Evolutionary conservation across 2,113 vertebrate species (phyloP).

Genomic region (Acanthisitta chloris): DNA sequence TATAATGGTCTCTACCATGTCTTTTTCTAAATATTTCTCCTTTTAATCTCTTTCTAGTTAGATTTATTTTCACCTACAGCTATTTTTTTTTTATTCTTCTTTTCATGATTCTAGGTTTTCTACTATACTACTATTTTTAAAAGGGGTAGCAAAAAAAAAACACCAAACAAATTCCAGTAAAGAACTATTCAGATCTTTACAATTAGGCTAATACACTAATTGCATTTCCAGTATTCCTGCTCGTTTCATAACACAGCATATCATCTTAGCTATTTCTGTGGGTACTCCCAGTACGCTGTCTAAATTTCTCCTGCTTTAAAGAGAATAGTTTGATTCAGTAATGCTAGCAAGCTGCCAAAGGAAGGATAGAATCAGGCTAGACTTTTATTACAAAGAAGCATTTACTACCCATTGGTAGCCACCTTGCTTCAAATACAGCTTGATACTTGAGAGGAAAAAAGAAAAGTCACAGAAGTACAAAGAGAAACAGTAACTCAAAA

Average conservation of each 20-base stretch:
- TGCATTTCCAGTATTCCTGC: not conserved
- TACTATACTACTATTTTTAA: not conserved
- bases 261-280: not conserved
- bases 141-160: not conserved
- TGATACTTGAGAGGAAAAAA: not conserved
- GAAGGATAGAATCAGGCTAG: not conserved
- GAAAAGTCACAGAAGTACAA: not conserved
- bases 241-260: not conserved
- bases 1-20: not conserved
- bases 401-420: not conserved
- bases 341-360: not conserved
- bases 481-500: not conserved
- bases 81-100: not conserved
- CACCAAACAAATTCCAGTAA: not conserved
- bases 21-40: not conserved
- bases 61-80: not conserved
- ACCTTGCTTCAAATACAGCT: not conserved
- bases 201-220: not conserved
- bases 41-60: not conserved
- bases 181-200: not conserved
- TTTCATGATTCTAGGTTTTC: not conserved
- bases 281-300: not conserved
- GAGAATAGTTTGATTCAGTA: not conserved
- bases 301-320: not conserved
- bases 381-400: not conserved